Evolutionary conservation across 2,888 invertebrate species (phyloP).

Genomic region (Carcina quercana): DNA sequence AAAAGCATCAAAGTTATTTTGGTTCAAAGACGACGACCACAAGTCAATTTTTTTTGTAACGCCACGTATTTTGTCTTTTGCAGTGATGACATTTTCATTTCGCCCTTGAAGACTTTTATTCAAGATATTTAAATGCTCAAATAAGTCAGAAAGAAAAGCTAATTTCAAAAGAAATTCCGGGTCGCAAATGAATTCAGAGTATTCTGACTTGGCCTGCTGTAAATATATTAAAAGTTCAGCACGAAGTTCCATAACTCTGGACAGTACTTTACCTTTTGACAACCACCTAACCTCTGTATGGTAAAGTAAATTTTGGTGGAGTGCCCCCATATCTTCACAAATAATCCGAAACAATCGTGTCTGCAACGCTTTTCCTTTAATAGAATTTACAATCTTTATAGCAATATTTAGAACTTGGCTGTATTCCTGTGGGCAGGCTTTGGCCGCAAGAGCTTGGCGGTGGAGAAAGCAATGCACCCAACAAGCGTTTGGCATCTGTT

Average conservation of each 20-base stretch:
- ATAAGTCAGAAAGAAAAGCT: slow-evolving; percentile 20
- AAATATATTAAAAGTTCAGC: slow-evolving; percentile 5
- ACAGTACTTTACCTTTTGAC: slow-evolving; percentile 15
- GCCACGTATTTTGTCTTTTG: slow-evolving; percentile 12
- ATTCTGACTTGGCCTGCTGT: slow-evolving; percentile 8
- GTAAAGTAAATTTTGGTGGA: slow-evolving; percentile 12
- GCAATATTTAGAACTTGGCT: slow-evolving; percentile 3
- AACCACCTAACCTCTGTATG: slow-evolving; percentile 16
- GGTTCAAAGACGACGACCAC: slow-evolving; percentile 5
- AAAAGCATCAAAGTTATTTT: slow-evolving; percentile 10
- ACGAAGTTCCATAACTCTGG: slow-evolving; percentile 13
- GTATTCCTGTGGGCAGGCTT: slow-evolving; percentile 1
- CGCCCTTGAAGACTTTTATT: slow-evolving; percentile 18
- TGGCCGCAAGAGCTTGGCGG: slow-evolving; percentile 6
- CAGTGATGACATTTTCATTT: slow-evolving; percentile 20
- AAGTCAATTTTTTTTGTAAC: slow-evolving; percentile 2
- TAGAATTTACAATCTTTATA: slow-evolving; percentile 6
- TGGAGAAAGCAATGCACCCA: slow-evolving; percentile 3
- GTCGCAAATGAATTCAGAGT: slow-evolving; percentile 12
- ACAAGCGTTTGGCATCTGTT: slow-evolving; percentile 4
- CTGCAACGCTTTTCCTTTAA: slow-evolving; percentile 6
- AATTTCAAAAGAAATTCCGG: slow-evolving; percentile 20
- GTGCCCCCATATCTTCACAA: slow-evolving; percentile 12
- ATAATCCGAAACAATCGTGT: slow-evolving; percentile 4
- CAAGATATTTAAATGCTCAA: slow-evolving; percentile 17